Conservation (phyloP, 2,888 invertebrate species). For the Agapetus fuscipes region DNA sequence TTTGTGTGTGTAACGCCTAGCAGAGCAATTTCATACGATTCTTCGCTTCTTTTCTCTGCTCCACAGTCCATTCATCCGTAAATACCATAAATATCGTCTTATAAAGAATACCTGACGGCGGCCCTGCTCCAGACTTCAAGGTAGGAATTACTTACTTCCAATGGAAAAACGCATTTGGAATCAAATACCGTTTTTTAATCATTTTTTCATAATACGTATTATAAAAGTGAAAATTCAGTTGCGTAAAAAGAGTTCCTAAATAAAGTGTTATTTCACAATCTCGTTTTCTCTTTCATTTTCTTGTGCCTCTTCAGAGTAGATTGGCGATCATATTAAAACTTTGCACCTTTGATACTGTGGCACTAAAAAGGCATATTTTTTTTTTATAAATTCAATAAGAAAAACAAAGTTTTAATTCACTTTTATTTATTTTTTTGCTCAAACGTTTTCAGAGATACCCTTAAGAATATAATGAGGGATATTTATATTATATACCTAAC, state of each 20-base stretch:
- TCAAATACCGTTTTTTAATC: not conserved
- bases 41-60: constrained; percentile 11
- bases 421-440: too few species aligned
- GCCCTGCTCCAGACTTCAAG: too few species aligned
- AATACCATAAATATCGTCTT: constrained; percentile 20
- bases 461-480: constrained; percentile 8
- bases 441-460: too few species aligned
- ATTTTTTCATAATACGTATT: too few species aligned
- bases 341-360: constrained; percentile 1
- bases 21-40: not conserved
- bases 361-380: too few species aligned
- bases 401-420: too few species aligned
- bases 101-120: constrained; percentile 20
- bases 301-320: too few species aligned
- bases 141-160: too few species aligned
- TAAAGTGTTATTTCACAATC: not conserved
- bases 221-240: too few species aligned
- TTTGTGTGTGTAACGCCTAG: too few species aligned
- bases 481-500: constrained; percentile 7
- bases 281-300: not conserved
- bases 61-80: constrained; percentile 18
- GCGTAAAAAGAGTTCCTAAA: too few species aligned
- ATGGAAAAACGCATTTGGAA: constrained; percentile 13
- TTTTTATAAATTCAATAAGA: too few species aligned
- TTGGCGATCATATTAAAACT: not conserved